Conservation (phyloP, 2,888 invertebrate species). For the Patella pellucida region DNA sequence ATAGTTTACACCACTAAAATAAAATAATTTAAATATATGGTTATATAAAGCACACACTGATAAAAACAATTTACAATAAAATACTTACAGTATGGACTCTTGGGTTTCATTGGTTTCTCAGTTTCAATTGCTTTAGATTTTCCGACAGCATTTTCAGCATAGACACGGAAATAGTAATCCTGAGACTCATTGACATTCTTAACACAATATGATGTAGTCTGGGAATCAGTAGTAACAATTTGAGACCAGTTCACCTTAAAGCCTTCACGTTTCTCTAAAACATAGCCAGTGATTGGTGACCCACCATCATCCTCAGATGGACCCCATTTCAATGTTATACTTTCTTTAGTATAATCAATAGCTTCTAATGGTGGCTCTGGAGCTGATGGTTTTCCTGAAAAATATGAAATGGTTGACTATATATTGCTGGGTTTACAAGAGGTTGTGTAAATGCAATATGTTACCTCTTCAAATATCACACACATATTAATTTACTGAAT, state of each 20-base stretch:
- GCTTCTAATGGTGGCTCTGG: conserved; percentile 56
- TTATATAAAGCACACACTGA: no score
- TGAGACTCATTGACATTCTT: conserved; percentile 81
- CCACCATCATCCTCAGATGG: conserved; percentile 80
- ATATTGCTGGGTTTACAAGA: no score
- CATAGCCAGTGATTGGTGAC: conserved; percentile 82
- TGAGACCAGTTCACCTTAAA: conserved; percentile 58
- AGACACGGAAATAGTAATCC: conserved; percentile 88
- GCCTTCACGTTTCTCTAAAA: conserved; percentile 82
- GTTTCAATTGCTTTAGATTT: conserved; percentile 79
- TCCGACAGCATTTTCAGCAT: conserved; percentile 88
- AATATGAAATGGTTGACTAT: neutral
- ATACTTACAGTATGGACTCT: conserved; percentile 62
- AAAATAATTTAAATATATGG: no score
- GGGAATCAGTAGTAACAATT: conserved; percentile 73
- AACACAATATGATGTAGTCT: conserved; percentile 45
- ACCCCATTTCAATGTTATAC: conserved; percentile 57
- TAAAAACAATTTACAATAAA: neutral
- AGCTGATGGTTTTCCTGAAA: conserved; percentile 53
- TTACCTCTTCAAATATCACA: neutral
- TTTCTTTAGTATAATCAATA: conserved; percentile 48
- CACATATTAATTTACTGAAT: neutral
- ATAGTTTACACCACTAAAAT: no score
- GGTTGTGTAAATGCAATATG: neutral
- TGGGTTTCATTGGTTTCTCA: conserved; percentile 52